Evolutionary conservation across 1,140 invertebrate genomes (phyloP), one percentile per base, ranked within the genome.

Genomic region (Euura saliciscinereae): DNA sequence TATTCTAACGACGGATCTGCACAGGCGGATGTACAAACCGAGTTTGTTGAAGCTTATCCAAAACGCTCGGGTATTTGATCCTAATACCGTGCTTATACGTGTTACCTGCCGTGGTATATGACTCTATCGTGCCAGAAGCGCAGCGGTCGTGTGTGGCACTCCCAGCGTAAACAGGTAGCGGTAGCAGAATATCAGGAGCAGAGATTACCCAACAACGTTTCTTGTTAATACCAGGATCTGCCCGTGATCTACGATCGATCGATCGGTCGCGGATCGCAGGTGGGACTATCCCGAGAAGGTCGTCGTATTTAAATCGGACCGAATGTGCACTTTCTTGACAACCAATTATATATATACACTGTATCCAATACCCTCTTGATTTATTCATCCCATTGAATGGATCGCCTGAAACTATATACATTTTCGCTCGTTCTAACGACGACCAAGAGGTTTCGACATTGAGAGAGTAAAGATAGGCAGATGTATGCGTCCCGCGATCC

Each of bases 301-400:
- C 43, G 66, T 44, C 66, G 43, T 67, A 67, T 67, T 67, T 67
- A 67, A 67, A 67, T 67, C 66, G 43, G 66, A 42, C 66, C 66
- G 51, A 59, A 59, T 59, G 51, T n/a, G 13, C 51, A 28, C 28
- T 59, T 59, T 59, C 51, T 59, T 59, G 51, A 59, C 51, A 59
- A 59, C 51, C 51, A 59, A 59, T 59, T 59, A 59, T 59, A 59
- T 6, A n/a, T 59, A 59, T 59, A 59, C 11, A 51, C 46, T 59
- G 13, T 28, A 28, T 59, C 51, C 13, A 8, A 6, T n/a, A 59
- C 13, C 51, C 6, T 8, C 13, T 59, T 4, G 51, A 59, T 59
- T 59, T 59, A 59, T 59, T 8, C 51, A 59, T 11, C 51, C 13
- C 51, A 28, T 28, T 28, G 3, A n/a, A 59, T 51, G 6, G 46